Conservation (phyloP, 1,140 invertebrate genomes). For the Xylocopa sonorina region DNA sequence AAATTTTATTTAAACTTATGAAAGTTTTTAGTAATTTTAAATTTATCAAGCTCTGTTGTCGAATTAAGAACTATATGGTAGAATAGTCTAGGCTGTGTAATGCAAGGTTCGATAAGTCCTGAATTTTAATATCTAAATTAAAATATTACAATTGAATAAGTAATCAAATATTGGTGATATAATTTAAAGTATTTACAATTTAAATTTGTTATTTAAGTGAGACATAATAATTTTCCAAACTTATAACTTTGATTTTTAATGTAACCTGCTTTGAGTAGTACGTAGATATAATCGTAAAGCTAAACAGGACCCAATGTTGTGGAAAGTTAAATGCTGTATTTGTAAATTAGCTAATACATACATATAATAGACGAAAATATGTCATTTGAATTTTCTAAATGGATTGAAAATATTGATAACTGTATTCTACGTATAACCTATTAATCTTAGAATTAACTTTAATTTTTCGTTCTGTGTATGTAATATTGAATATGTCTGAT, state of each 20-base stretch:
- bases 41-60: background rate
- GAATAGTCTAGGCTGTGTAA: too few relatives aligned
- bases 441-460: background rate
- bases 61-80: background rate
- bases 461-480: background rate
- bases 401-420: background rate
- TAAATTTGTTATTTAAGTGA: background rate
- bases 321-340: background rate
- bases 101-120: background rate
- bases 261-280: too few relatives aligned
- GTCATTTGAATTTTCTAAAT: background rate
- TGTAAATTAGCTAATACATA: background rate
- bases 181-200: background rate
- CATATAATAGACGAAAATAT: too few relatives aligned
- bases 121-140: background rate
- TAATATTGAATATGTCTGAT: background rate
- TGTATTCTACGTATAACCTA: slow-evolving; percentile 2
- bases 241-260: background rate
- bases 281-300: background rate
- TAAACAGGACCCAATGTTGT: background rate
- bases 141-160: background rate
- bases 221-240: background rate
- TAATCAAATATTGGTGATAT: background rate
- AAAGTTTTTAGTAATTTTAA: background rate
- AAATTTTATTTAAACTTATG: too few relatives aligned